Percentiles rank a stretch among this genome's conserved stretches.
Conservation (phyloP, 1,140 invertebrate genomes). For the Heliconius hermathena region DNA sequence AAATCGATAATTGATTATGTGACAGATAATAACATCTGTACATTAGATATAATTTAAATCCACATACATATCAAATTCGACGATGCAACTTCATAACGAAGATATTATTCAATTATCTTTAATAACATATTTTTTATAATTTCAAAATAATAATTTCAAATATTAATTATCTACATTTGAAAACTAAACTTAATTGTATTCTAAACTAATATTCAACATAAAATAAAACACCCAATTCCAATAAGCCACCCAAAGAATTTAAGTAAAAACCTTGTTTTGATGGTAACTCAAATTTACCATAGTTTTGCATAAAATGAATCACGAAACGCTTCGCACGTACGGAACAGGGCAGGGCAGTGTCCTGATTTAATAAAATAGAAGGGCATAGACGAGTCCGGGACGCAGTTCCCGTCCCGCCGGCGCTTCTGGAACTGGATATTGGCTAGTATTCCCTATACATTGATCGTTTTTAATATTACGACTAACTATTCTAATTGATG, state of each 20-base stretch:
- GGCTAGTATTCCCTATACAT: slow-evolving; percentile 43
- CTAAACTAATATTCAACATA: background rate
- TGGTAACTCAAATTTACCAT: slow-evolving; percentile 63
- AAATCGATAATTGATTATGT: no score
- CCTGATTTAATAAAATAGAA: slow-evolving; percentile 76
- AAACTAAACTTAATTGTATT: background rate
- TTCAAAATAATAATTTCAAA: no score
- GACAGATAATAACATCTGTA: no score
- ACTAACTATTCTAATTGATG: background rate
- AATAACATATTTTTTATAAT: no score
- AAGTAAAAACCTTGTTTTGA: slow-evolving; percentile 45
- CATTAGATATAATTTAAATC: no score
- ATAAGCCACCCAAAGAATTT: slow-evolving; percentile 25
- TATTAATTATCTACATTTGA: background rate
- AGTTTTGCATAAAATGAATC: slow-evolving; percentile 74
- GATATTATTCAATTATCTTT: no score
- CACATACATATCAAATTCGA: no score
- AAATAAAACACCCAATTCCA: background rate
- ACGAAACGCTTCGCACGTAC: slow-evolving; percentile 62
- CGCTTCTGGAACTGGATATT: slow-evolving; percentile 32
- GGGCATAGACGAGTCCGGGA: slow-evolving; percentile 64
- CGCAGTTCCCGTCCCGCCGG: slow-evolving; percentile 33
- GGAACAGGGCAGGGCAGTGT: slow-evolving; percentile 54
- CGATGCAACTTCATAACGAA: no score
- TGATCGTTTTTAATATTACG: slow-evolving; percentile 25